A percentile compares a stretch with the other conserved stretches of the same genome.
These are phyloP conservation scores for Erynnis tages DNA, from an alignment of 2,888 invertebrate species.

Conservation along the genomic window DNA sequence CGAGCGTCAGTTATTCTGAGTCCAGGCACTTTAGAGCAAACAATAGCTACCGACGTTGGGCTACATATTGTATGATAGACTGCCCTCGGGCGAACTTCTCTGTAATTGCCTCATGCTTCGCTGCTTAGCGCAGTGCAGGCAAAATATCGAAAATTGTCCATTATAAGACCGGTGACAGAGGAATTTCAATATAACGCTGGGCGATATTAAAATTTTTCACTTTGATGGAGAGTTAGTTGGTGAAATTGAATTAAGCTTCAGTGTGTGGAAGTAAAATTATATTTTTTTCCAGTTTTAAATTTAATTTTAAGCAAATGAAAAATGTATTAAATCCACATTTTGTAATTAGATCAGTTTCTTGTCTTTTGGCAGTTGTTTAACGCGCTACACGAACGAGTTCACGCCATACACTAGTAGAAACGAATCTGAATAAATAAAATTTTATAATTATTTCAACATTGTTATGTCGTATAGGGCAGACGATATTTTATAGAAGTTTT, in stretches of 20 bases:
- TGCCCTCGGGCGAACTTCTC: constrained; percentile 33
- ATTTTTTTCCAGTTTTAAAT: too few species aligned
- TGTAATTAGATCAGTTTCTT: too few species aligned
- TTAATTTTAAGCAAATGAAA: too few species aligned
- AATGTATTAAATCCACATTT: too few species aligned
- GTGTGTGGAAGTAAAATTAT: too few species aligned
- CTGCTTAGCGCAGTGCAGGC: constrained; percentile 34
- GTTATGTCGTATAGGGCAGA: too few species aligned
- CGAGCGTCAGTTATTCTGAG: constrained; percentile 11
- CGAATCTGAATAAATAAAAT: too few species aligned
- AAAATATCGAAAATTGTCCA: constrained; percentile 34
- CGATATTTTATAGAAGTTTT: too few species aligned
- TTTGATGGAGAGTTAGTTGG: constrained; percentile 13
- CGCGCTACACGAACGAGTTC: too few species aligned
- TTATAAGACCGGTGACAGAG: constrained; percentile 22
- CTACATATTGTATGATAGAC: constrained; percentile 24
- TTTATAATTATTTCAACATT: too few species aligned
- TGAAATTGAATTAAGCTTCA: constrained; percentile 3
- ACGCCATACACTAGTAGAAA: too few species aligned
- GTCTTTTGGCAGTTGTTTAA: too few species aligned
- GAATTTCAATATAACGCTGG: constrained; percentile 20
- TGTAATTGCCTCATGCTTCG: constrained; percentile 38
- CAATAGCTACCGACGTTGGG: constrained; percentile 36
- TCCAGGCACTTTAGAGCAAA: constrained; percentile 28
- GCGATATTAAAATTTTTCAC: constrained; percentile 20